Percentiles rank a stretch among this genome's conserved stretches.
These are phyloP conservation scores for Parelbella ahira DNA, from an alignment of 2,888 invertebrate species.

Conservation along the genomic window DNA sequence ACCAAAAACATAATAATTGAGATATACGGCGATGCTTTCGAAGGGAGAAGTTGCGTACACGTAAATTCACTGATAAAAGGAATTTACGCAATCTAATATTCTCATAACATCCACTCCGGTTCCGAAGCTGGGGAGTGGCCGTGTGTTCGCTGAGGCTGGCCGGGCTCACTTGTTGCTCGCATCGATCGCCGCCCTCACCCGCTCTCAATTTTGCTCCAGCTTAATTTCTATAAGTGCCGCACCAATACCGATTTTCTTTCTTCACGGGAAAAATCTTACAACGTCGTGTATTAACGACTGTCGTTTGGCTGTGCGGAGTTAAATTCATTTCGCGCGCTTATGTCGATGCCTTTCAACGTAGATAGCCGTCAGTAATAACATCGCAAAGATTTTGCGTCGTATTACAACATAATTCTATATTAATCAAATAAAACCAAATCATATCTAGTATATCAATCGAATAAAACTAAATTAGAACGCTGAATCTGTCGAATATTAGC, in stretches of 20 bases:
- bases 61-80: conserved; percentile 12
- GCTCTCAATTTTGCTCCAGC: conserved; percentile 44
- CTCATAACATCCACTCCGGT: conserved; percentile 20
- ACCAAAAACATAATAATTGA: too few relatives aligned
- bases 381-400: background rate
- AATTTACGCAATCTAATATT: conserved; percentile 22
- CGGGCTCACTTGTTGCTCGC: conserved; percentile 34
- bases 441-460: too few relatives aligned
- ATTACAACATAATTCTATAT: too few relatives aligned
- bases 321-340: too few relatives aligned
- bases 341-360: too few relatives aligned
- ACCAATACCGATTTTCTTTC: conserved; percentile 32
- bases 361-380: too few relatives aligned
- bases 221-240: conserved; percentile 51
- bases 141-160: conserved; percentile 13
- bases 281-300: too few relatives aligned
- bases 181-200: conserved; percentile 34
- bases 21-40: background rate
- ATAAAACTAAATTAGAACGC: too few relatives aligned
- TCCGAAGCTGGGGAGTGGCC: conserved; percentile 8
- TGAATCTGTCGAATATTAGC: too few relatives aligned
- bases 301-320: too few relatives aligned
- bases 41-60: conserved; percentile 1
- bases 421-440: background rate
- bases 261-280: conserved; percentile 19